Conservation (phyloP, 64 coral and sea anemone species). For the Catalaphyllia jardinei region DNA sequence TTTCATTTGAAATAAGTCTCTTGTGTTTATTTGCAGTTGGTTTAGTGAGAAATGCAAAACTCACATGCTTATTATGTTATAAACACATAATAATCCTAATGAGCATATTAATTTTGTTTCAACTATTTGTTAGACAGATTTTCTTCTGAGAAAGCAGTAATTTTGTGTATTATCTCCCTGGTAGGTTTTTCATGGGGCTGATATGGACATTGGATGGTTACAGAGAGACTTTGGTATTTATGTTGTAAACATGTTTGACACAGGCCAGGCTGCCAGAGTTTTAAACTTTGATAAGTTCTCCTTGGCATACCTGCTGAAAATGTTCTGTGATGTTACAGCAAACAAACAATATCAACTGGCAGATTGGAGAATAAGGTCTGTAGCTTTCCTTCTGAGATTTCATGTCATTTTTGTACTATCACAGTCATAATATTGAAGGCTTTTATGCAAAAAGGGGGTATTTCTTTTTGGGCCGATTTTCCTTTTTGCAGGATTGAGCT, state of each 20-base stretch:
- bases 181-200: conserved; percentile 90
- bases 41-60: too few species aligned
- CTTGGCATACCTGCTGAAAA: conserved; percentile 78
- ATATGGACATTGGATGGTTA: conserved; percentile 97
- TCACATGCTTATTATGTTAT: too few species aligned
- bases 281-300: conserved; percentile 75
- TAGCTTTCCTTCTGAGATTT: neutral
- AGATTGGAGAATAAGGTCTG: conserved; percentile 90
- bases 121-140: neutral
- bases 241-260: conserved; percentile 99
- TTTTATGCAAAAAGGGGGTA: too few species aligned
- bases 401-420: too few species aligned
- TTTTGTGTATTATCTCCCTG: neutral
- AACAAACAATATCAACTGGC: conserved; percentile 98
- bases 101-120: neutral
- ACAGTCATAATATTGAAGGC: too few species aligned
- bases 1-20: neutral
- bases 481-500: too few species aligned
- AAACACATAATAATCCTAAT: neutral
- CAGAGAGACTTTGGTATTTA: conserved; percentile 98
- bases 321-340: conserved; percentile 88
- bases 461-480: too few species aligned
- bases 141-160: neutral
- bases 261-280: conserved; percentile 88
- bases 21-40: too few species aligned